phyloP scores from a whole-genome alignment of 1,140 invertebrate species.

The Choristoneura fumiferana region DNA sequence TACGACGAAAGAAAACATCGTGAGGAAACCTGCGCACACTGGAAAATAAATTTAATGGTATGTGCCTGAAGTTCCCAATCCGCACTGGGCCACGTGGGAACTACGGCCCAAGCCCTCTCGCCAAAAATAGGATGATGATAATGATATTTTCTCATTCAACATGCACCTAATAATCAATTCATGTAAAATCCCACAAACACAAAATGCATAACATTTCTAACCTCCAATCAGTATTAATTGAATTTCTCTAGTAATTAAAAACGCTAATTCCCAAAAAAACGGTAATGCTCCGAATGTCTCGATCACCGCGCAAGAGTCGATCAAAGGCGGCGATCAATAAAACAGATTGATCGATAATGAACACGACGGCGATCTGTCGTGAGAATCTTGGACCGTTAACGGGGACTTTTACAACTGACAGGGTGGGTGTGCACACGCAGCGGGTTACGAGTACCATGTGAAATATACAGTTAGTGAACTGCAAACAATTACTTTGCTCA shows the following conservation, averaged over 20 bases:
- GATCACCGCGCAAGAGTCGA: constrained; percentile 32
- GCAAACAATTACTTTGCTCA: too few species aligned
- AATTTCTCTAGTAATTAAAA: constrained; percentile 17
- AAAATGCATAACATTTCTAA: neutral
- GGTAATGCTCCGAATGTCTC: constrained; percentile 18
- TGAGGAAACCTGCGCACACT: too few species aligned
- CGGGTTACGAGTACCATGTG: too few species aligned
- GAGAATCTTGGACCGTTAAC: constrained; percentile 64
- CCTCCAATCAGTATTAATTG: constrained; percentile 5
- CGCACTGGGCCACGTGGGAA: too few species aligned
- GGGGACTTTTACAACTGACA: constrained; percentile 67
- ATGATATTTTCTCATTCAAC: too few species aligned
- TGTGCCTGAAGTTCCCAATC: too few species aligned
- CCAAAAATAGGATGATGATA: too few species aligned
- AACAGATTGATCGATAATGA: constrained; percentile 74
- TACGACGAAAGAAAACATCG: too few species aligned
- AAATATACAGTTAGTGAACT: too few species aligned
- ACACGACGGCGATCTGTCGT: constrained; percentile 66
- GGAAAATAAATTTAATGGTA: too few species aligned
- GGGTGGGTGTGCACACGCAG: constrained; percentile 35
- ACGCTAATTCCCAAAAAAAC: constrained; percentile 8
- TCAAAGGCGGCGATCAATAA: constrained; percentile 71
- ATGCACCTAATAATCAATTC: too few species aligned
- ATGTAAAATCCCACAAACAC: neutral
- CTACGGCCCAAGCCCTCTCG: too few species aligned